phyloP scores from a whole-genome alignment of 2,888 invertebrate genomes.

The Diloba caeruleocephala region DNA sequence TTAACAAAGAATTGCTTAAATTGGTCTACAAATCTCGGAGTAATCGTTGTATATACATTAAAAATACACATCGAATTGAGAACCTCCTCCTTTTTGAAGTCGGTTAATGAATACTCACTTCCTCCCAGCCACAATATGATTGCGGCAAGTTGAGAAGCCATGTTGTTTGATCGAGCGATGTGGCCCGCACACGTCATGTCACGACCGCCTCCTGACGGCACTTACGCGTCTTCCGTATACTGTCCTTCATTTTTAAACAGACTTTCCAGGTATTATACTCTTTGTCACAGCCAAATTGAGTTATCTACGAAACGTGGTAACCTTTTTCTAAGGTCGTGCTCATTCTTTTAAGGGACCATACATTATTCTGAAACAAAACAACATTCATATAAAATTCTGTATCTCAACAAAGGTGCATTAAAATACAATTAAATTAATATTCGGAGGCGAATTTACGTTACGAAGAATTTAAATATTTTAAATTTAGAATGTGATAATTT shows the following conservation, averaged over 20 bases:
- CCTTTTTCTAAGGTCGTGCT: constrained; percentile 55
- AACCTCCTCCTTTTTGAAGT: too few relatives aligned
- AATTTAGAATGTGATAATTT: too few relatives aligned
- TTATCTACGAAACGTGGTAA: constrained; percentile 54
- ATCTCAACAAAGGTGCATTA: not conserved
- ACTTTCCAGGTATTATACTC: constrained; percentile 63
- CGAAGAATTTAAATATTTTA: too few relatives aligned
- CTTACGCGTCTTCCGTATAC: constrained; percentile 63
- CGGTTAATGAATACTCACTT: constrained; percentile 82
- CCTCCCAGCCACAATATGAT: constrained; percentile 83
- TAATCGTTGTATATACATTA: too few relatives aligned
- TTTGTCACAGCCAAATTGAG: constrained; percentile 64
- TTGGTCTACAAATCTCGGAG: too few relatives aligned
- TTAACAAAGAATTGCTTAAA: too few relatives aligned
- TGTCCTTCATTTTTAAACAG: constrained; percentile 75
- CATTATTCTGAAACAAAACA: constrained; percentile 73
- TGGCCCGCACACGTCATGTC: constrained; percentile 75
- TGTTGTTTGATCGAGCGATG: constrained; percentile 63
- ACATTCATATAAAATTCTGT: constrained; percentile 17
- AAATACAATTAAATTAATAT: too few relatives aligned
- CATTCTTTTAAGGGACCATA: constrained; percentile 62
- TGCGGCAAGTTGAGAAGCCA: constrained; percentile 80
- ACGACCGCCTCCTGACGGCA: constrained; percentile 69
- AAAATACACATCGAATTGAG: too few relatives aligned
- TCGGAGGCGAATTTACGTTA: too few relatives aligned